A percentile compares a stretch with the other conserved stretches of the same genome.
Evolutionary conservation across 2,888 invertebrate genomes (phyloP).

Genomic region (Oligia strigilis): DNA sequence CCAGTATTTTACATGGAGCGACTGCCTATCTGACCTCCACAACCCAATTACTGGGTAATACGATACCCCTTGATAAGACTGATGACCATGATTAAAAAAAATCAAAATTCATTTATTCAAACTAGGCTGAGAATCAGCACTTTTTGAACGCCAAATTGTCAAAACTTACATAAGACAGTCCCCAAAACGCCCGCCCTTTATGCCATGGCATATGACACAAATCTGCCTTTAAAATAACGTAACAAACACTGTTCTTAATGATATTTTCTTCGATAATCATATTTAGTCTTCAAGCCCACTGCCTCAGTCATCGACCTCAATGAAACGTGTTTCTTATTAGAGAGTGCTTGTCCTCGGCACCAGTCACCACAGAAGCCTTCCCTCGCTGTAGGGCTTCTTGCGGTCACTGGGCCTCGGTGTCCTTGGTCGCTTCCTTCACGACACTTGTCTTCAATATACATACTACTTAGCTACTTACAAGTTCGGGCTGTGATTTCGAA

Average conservation of each 20-base stretch:
- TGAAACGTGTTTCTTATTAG: constrained; percentile 68
- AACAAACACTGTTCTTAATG: constrained; percentile 5
- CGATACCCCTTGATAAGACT: too few species aligned
- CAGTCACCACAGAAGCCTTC: constrained; percentile 72
- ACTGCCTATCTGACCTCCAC: too few species aligned
- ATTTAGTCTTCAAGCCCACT: constrained; percentile 21
- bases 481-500: constrained; percentile 12
- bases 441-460: constrained; percentile 66
- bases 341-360: constrained; percentile 71
- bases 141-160: background rate
- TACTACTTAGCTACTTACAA: constrained; percentile 23
- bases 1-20: too few species aligned
- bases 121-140: background rate
- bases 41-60: too few species aligned
- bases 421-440: constrained; percentile 81
- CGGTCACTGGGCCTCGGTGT: constrained; percentile 78
- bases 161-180: background rate
- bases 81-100: too few species aligned
- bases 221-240: background rate
- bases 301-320: constrained; percentile 64
- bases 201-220: background rate
- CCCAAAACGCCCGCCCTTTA: background rate
- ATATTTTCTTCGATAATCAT: constrained; percentile 34
- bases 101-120: too few species aligned
- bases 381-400: constrained; percentile 84